Evolutionary conservation across 1,140 invertebrate species (phyloP).

Genomic region (Manduca sexta): DNA sequence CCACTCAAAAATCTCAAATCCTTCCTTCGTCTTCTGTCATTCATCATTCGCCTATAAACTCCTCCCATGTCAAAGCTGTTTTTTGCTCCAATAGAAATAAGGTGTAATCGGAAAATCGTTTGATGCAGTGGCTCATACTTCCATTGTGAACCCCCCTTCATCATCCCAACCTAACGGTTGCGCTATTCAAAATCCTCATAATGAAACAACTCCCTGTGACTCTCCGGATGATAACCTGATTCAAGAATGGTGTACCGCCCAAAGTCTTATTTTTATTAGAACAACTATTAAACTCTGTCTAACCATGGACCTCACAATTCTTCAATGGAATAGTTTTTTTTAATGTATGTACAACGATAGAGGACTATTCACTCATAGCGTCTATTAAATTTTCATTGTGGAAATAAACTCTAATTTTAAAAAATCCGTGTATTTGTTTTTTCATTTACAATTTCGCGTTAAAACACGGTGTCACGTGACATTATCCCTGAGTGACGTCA

Average conservation of each 20-base stretch:
- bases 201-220: background rate
- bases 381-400: no score
- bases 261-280: background rate
- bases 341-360: no score
- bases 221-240: background rate
- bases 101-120: background rate
- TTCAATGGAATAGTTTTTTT: slow-evolving; percentile 9
- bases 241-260: background rate
- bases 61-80: background rate
- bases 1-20: no score
- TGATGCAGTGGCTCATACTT: background rate
- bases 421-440: no score
- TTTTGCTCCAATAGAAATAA: background rate
- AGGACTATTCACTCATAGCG: no score
- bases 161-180: background rate
- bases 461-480: no score
- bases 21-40: background rate
- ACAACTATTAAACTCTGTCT: background rate
- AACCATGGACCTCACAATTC: background rate
- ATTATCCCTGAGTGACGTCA: no score
- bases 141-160: background rate
- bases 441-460: no score
- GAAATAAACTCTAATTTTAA: no score
- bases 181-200: background rate
- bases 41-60: background rate